phyloP scores from a whole-genome alignment of 2,797 vertebrate genomes.

The Acropternis orthonyx region DNA sequence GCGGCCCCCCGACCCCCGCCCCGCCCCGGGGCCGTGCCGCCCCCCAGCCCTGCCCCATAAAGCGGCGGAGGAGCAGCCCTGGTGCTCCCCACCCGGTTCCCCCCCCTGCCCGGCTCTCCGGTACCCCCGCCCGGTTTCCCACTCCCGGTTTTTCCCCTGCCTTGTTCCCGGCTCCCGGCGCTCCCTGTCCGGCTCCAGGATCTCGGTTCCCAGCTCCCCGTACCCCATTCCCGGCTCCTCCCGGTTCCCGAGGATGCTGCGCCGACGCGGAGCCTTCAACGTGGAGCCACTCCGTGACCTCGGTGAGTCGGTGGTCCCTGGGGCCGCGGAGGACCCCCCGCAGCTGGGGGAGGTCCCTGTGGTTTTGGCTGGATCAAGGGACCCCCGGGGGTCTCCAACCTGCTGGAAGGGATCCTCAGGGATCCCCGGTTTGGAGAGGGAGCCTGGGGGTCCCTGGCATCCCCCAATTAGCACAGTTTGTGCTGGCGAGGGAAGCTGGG shows the following conservation, averaged over 20 bases:
- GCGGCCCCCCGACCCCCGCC: background rate
- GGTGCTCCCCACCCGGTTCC: fast-evolving
- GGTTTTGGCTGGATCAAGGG: background rate
- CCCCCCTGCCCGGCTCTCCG: background rate
- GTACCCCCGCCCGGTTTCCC: background rate
- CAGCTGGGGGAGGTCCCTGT: no score
- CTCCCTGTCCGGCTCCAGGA: no score
- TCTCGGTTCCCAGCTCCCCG: background rate
- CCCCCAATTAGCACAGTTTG: fast-evolving
- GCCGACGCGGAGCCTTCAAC: background rate
- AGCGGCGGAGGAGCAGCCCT: background rate
- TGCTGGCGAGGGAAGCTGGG: background rate
- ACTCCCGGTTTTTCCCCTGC: background rate
- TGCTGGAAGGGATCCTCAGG: background rate
- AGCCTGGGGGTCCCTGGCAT: background rate
- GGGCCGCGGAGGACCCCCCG: fast-evolving
- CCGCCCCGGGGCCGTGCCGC: background rate
- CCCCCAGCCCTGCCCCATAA: constrained; percentile 7
- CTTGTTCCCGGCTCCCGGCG: no score
- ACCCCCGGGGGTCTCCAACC: fast-evolving
- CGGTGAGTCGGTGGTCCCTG: background rate
- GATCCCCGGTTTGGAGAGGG: background rate
- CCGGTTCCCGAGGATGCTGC: background rate
- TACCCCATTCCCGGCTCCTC: background rate
- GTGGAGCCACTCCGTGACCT: background rate